A percentile compares a stretch with the other conserved stretches of the same genome.
Evolutionary conservation across 2,113 vertebrate genomes (phyloP).

Genomic region (Isurus oxyrinchus): DNA sequence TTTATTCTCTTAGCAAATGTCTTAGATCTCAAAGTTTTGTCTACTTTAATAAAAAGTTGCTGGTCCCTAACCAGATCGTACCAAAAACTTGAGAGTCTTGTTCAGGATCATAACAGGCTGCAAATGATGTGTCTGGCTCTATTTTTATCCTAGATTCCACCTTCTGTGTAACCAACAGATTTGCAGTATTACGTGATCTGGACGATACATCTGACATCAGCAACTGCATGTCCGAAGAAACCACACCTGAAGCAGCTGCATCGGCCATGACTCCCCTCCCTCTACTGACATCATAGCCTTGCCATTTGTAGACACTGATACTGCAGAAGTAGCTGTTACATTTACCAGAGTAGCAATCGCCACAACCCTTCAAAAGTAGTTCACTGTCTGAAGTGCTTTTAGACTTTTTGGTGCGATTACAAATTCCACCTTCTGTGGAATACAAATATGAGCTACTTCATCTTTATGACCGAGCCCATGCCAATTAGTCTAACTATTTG

Average conservation of each 20-base stretch:
- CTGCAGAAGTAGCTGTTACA: neutral
- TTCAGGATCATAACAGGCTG: neutral
- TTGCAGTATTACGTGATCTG: neutral
- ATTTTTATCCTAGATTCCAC: neutral
- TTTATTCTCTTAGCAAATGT: too few species aligned
- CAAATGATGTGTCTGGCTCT: neutral
- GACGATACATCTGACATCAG: neutral
- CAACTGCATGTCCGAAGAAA: neutral
- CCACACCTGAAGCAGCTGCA: neutral
- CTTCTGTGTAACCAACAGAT: neutral
- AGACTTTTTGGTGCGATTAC: neutral
- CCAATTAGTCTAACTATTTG: neutral
- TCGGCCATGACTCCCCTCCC: neutral
- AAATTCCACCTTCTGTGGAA: too few species aligned
- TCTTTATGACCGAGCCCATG: neutral
- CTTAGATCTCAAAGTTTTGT: too few species aligned
- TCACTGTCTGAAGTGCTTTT: neutral
- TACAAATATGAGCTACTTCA: neutral
- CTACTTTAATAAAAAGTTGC: too few species aligned
- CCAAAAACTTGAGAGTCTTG: too few species aligned
- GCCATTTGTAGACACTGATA: neutral
- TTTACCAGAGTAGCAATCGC: neutral
- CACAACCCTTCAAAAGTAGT: neutral
- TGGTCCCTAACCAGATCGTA: too few species aligned
- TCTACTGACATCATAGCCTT: neutral